Conservation (phyloP, 2,888 invertebrate species). For the Eristalis tenax region DNA sequence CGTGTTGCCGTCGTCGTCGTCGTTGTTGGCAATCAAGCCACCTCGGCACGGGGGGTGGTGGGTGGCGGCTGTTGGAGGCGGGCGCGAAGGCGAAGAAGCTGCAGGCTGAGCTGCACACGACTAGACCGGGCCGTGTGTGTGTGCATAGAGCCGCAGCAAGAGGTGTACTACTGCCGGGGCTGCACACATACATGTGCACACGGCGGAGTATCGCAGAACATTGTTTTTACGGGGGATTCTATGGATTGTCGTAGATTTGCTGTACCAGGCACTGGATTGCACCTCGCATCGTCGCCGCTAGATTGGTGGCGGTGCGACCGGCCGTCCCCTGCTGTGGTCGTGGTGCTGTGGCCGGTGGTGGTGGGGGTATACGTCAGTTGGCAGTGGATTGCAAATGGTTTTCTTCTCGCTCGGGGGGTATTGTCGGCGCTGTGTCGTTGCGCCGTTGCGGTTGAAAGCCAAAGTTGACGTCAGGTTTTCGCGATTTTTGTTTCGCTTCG, state of each 20-base stretch:
- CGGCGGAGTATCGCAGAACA: conserved; percentile 9
- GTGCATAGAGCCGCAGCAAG: background rate
- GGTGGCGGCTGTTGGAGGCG: conserved; percentile 13
- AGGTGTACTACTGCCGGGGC: background rate
- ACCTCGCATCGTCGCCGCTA: conserved; percentile 26
- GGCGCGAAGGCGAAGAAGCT: conserved; percentile 9
- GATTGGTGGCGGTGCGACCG: background rate
- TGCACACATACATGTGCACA: conserved; percentile 2
- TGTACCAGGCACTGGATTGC: conserved; percentile 66
- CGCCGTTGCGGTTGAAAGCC: conserved; percentile 30
- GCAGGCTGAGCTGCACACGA: conserved; percentile 36
- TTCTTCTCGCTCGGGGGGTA: background rate
- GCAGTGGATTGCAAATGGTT: conserved; percentile 14
- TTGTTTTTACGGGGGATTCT: conserved; percentile 54
- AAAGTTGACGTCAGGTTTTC: conserved; percentile 41
- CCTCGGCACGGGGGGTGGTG: background rate
- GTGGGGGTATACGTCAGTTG: background rate
- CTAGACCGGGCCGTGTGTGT: conserved; percentile 21
- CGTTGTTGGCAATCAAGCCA: background rate
- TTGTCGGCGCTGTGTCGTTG: conserved; percentile 13
- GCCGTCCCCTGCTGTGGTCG: background rate
- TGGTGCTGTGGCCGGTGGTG: background rate
- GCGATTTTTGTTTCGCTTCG: conserved; percentile 7
- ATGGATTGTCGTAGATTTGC: conserved; percentile 48
- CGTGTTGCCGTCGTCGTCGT: background rate